Evolutionary conservation across 2,888 invertebrate species (phyloP), one percentile per base, ranked within the genome.

Genomic region (Steinernema scapterisci): DNA sequence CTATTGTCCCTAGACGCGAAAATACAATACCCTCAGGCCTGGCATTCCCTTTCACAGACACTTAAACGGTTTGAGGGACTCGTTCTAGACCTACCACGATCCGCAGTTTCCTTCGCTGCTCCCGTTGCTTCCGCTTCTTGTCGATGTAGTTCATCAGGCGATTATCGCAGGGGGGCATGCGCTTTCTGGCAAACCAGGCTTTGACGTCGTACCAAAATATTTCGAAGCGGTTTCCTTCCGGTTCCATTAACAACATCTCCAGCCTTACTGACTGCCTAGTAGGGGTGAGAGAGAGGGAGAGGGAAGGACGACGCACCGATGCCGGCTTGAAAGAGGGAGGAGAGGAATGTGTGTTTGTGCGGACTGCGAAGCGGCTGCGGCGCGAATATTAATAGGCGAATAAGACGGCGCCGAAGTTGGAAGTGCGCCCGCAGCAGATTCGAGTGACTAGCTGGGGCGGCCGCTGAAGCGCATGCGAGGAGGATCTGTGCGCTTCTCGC

Each of bases 161-260:
- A n/a, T 63, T 63, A 27, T 31, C 63, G 6, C 27, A 11, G 19
- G n/a, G n/a, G n/a, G 63, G 63, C 63, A 19, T 11, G 31, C 63
- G 27, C 31, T 38, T 31, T n/a, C 38, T 27, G 1, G 27, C 27
- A 31, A 63, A 63, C 63, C 63, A 63, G 38, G 3, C 11, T 31
- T 63, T 63, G 31, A 63, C 31, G 31, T 63, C 63, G 63, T n/a
- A 63, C 63, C 63, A 63, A 27, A 27, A 63, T 25, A 63, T 21
- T 31, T 63, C 63, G 25, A 63, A n/a, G 63, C 63, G 63, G 13
- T 3, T 63, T 9, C 63, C 63, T 9, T 63, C 63, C 27, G 63
- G 63, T 27, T 63, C 63, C 31, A 63, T 11, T 31, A 63, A n/a
- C 31, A 63, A 6, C 25, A 31, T 63, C n/a, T n/a, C n/a, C n/a